phyloP scores from a whole-genome alignment of 2,888 invertebrate genomes.

The Epirrita christyi region DNA sequence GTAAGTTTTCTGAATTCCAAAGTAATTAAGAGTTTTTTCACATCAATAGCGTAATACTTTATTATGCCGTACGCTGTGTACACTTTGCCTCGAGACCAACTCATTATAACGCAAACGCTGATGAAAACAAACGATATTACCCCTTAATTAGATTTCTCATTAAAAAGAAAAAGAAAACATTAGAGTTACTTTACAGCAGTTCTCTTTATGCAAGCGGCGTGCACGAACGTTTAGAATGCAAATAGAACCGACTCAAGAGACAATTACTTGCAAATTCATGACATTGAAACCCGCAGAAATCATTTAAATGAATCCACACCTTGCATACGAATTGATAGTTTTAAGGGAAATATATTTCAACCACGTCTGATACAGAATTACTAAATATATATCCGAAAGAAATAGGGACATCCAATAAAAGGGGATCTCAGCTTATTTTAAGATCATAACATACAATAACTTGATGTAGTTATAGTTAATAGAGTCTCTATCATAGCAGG shows the following conservation, averaged over 20 bases:
- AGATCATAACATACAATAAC: too few relatives aligned
- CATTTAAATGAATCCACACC: conserved; percentile 40
- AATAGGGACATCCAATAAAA: too few relatives aligned
- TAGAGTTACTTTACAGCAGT: conserved; percentile 34
- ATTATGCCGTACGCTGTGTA: neutral
- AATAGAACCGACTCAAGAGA: conserved; percentile 37
- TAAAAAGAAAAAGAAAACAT: conserved; percentile 31
- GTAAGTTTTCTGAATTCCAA: conserved; percentile 2
- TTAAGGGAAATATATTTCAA: conserved; percentile 15
- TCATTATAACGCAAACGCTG: conserved; percentile 23
- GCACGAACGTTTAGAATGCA: conserved; percentile 44
- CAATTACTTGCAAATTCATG: conserved; percentile 46
- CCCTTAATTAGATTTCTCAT: conserved; percentile 33
- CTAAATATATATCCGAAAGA: too few relatives aligned
- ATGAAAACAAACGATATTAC: conserved; percentile 30
- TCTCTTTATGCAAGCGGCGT: conserved; percentile 43
- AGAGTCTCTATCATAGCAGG: too few relatives aligned
- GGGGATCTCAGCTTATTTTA: too few relatives aligned
- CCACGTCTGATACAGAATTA: neutral
- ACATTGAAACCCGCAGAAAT: conserved; percentile 45
- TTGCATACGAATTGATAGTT: conserved; percentile 42
- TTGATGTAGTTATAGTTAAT: too few relatives aligned
- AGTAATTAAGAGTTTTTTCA: conserved; percentile 6
- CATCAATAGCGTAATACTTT: neutral
- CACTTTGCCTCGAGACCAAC: neutral